Evolutionary conservation across 2,797 vertebrate species (phyloP).

Genomic region (Catharus ustulatus): DNA sequence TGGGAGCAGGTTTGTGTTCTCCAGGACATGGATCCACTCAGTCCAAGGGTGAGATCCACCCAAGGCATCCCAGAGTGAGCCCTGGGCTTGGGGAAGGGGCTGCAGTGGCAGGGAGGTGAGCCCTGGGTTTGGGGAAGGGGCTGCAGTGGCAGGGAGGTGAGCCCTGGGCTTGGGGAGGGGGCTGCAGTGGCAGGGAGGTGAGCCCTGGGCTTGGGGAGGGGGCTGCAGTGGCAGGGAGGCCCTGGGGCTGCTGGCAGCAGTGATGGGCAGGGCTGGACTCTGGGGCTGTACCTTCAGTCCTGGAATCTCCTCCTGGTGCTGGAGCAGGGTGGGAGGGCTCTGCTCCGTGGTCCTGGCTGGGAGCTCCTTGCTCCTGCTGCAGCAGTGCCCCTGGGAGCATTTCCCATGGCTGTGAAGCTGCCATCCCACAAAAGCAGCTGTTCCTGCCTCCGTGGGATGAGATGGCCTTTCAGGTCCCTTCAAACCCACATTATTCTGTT

Average conservation of each 20-base stretch:
- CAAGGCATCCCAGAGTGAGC: neutral
- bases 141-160: neutral
- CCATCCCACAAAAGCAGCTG: neutral
- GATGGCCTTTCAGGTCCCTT: neutral
- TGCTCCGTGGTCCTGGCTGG: neutral
- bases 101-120: neutral
- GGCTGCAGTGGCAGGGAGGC: too few species aligned
- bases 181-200: neutral
- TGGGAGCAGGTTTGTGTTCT: neutral
- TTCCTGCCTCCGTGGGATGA: neutral
- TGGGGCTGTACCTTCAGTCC: rapidly evolving
- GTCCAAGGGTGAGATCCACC: neutral
- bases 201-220: neutral
- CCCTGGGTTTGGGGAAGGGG: neutral
- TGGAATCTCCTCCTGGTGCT: neutral
- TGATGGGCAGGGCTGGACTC: neutral
- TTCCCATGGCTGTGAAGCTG: rapidly evolving
- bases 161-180: neutral
- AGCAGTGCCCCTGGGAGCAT: too few species aligned
- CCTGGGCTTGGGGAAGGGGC: neutral
- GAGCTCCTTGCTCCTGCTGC: neutral
- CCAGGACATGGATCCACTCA: too few species aligned
- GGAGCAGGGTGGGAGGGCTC: neutral
- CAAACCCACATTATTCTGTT: neutral
- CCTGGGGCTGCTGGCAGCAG: too few species aligned